Evolutionary conservation across 2,113 vertebrate genomes (phyloP), one percentile per base, ranked within the genome.

Genomic region (Centropus bengalensis): DNA sequence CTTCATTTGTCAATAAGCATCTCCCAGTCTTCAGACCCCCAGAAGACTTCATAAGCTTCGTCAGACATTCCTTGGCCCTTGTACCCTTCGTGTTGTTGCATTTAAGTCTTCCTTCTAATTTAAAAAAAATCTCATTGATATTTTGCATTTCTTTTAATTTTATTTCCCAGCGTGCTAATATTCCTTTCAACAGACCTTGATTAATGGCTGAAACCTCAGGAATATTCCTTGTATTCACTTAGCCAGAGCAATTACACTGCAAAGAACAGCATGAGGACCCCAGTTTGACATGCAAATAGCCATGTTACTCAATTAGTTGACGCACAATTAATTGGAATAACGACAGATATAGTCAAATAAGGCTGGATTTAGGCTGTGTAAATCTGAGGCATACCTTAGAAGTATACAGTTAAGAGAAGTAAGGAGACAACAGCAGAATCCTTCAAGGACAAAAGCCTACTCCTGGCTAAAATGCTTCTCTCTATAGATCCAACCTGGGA

Each of bases 321-420:
- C 94, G 96, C 91, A 94, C 86, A 97, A 97, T 98, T 97, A 97
- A 94, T 95, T 93, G 93, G 83, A 98, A 95, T 96, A 95, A 96
- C 4, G 76, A 91, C 96, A 97, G 97, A 96, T 93, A 88, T 56
- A 93, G 93, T 96, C 96, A 97, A 95, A 97, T 96, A 95, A 90
- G 76, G 90, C 79, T 55, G 71, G 79, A 47, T 93, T 97, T 93
- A 88, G 85, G 82, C 91, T 91, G 79, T 91, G 90, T 94, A 95
- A 97, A 95, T 96, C 94, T 90, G 69, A 86, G 82, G 71, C 86
- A 44, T 93, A 96, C 92, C 83, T 96, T 86, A 36, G 88, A 76
- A 82, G 93, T 95, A 90, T 75, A 90, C 36, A 94, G 94, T 96
- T 96, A 96, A 90, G 80, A 94, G 52, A 77, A 4, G 5, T 83